Conservation (phyloP, 2,113 vertebrate genomes). For the Plestiodon gilberti region DNA sequence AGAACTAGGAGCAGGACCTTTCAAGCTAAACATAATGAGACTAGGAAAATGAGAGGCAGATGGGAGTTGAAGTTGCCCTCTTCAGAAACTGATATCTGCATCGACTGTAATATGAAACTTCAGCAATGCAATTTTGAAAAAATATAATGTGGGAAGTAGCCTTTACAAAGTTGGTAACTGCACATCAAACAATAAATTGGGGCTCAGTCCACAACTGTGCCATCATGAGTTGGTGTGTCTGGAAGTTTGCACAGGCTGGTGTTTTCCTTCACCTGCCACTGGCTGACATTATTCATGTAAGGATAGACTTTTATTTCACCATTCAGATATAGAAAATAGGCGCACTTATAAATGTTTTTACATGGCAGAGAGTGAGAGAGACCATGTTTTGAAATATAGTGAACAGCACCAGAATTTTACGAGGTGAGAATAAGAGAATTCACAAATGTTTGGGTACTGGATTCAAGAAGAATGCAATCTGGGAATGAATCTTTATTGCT, state of each 20-base stretch:
- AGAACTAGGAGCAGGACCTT: neutral
- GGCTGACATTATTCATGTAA: neutral
- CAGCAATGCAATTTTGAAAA: no score
- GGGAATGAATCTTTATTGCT: conserved; percentile 1
- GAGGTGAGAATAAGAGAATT: conserved; percentile 49
- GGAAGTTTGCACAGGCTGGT: neutral
- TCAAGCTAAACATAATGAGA: no score
- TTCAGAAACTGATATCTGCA: neutral
- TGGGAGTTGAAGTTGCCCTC: neutral
- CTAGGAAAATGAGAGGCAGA: no score
- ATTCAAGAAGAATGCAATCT: conserved; percentile 45
- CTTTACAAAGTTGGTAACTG: neutral
- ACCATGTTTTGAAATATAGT: conserved; percentile 37
- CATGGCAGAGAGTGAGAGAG: conserved; percentile 52
- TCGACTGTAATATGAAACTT: neutral
- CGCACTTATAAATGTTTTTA: conserved; percentile 36
- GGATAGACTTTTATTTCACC: neutral
- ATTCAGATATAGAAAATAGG: no score
- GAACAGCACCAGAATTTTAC: conserved; percentile 35
- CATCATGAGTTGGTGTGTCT: neutral
- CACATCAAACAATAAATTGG: neutral
- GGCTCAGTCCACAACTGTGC: neutral
- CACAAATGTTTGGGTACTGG: conserved; percentile 47
- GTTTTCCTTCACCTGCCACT: neutral
- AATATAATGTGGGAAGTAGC: no score